phyloP scores from a whole-genome alignment of 2,797 vertebrate species.

The Phataginus tetradactyla region DNA sequence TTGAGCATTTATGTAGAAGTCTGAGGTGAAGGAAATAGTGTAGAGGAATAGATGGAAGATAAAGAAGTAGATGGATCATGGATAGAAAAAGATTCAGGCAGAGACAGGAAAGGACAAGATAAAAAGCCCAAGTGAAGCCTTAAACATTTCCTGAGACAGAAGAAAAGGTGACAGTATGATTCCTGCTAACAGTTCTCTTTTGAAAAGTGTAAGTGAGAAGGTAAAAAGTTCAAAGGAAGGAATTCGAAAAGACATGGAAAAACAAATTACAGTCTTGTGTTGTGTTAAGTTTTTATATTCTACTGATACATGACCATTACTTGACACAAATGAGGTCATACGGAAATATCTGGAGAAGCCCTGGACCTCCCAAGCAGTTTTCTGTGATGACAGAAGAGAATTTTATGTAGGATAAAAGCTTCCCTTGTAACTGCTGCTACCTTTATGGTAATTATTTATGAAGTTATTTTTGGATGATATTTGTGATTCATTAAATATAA shows the following conservation, averaged over 20 bases:
- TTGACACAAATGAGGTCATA: slow-evolving; percentile 55
- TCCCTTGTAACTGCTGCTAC: neutral
- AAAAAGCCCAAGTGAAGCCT: neutral
- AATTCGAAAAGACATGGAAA: slow-evolving; percentile 63
- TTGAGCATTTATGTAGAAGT: neutral
- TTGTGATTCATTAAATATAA: neutral
- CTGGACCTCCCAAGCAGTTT: slow-evolving; percentile 66
- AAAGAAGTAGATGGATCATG: neutral
- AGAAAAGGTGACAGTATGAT: neutral
- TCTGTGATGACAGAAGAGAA: slow-evolving; percentile 43
- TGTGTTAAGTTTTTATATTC: slow-evolving; percentile 59
- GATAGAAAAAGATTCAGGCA: neutral
- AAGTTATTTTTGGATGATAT: slow-evolving; percentile 31
- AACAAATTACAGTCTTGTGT: slow-evolving; percentile 60
- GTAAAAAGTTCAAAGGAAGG: slow-evolving; percentile 58
- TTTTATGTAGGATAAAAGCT: slow-evolving; percentile 2
- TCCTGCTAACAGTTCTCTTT: neutral
- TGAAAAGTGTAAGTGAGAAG: slow-evolving; percentile 20
- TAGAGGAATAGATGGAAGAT: neutral
- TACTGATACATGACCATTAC: slow-evolving; percentile 3
- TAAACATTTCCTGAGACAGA: neutral
- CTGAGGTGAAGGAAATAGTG: neutral
- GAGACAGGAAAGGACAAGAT: neutral
- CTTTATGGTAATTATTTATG: slow-evolving; percentile 59
- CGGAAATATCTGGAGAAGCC: slow-evolving; percentile 17